Conservation (phyloP, 2,113 vertebrate genomes). For the Ctenodactylus gundi region DNA sequence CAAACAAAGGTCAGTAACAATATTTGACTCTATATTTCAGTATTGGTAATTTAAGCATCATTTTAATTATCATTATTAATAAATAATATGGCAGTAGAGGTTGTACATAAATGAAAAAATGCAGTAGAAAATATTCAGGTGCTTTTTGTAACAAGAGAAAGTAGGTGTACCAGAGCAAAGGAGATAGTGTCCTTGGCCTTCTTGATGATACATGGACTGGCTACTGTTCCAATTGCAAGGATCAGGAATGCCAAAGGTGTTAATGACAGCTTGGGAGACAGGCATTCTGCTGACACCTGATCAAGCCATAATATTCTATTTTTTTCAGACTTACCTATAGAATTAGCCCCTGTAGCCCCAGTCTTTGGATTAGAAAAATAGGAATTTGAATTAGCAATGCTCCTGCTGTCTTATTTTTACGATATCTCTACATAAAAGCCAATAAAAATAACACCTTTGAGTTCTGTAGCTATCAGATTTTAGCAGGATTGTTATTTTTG, state of each 20-base stretch:
- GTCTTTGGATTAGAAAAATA: constrained; percentile 23
- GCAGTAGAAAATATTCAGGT: neutral
- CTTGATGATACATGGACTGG: too few relatives aligned
- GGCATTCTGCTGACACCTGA: neutral
- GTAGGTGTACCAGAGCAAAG: neutral
- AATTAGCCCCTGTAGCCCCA: neutral
- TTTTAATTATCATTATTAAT: neutral
- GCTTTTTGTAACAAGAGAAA: neutral
- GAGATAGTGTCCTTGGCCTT: neutral
- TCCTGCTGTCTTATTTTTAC: constrained; percentile 35
- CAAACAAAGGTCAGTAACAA: neutral
- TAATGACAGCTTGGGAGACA: neutral
- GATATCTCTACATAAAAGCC: neutral
- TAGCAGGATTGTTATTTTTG: constrained; percentile 51
- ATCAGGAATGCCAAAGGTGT: neutral
- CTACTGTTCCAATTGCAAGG: neutral
- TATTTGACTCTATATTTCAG: neutral
- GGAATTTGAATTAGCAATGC: neutral
- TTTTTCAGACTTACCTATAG: neutral
- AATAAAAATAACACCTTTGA: neutral
- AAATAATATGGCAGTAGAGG: neutral
- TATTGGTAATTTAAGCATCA: neutral
- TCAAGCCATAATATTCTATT: neutral
- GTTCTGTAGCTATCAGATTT: neutral
- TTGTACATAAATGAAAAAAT: neutral